Percentiles rank a stretch among this genome's conserved stretches.
Conservation (phyloP, 2,888 invertebrate genomes). For the Ptilodon capucinus region DNA sequence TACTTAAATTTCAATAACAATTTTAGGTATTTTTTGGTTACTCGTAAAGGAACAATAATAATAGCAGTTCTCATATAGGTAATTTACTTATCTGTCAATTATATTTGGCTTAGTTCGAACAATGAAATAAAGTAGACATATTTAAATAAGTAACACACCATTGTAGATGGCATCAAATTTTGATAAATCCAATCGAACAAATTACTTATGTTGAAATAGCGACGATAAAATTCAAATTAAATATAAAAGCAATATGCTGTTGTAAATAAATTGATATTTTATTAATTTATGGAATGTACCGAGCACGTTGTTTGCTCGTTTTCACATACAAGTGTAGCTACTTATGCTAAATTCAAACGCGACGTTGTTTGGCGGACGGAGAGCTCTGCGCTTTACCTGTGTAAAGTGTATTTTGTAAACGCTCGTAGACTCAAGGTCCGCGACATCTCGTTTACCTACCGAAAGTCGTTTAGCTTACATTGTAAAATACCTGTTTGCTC, state of each 20-base stretch:
- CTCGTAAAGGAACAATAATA: no score
- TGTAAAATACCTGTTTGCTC: constrained; percentile 57
- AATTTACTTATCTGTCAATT: no score
- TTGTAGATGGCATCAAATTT: no score
- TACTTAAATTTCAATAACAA: constrained; percentile 49
- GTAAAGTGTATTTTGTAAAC: constrained; percentile 59
- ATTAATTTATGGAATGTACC: not conserved
- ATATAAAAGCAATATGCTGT: not conserved
- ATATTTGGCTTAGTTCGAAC: no score
- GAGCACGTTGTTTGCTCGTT: constrained; percentile 13
- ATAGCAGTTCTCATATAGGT: no score
- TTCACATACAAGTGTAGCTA: constrained; percentile 17
- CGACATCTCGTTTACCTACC: constrained; percentile 62
- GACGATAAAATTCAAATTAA: not conserved
- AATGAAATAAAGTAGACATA: no score
- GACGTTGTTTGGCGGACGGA: constrained; percentile 42
- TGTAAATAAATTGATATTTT: not conserved
- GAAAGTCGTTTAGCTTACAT: constrained; percentile 70
- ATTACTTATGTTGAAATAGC: no score
- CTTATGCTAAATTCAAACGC: constrained; percentile 52
- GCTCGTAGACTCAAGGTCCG: constrained; percentile 66
- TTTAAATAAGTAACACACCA: no score
- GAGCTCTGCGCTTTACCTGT: constrained; percentile 44
- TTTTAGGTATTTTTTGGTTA: no score
- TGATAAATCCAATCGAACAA: no score